phyloP scores from a whole-genome alignment of 1,140 invertebrate genomes.

The Teleogryllus occipitalis region DNA sequence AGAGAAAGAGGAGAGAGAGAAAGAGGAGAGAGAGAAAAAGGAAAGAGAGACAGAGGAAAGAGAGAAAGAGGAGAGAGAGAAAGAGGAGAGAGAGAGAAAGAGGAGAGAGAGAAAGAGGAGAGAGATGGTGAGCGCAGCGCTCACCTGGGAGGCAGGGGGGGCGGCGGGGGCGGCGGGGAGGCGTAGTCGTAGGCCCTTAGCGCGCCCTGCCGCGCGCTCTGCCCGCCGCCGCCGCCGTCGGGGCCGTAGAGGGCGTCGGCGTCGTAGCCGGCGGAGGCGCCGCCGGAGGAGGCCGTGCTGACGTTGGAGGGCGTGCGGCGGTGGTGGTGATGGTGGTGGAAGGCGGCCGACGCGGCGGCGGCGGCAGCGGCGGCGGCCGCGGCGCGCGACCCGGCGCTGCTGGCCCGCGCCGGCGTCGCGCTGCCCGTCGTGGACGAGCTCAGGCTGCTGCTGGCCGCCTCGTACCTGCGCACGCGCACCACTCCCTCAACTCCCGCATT shows the following conservation, averaged over 20 bases:
- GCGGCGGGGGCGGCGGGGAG: too few relatives aligned
- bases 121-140: too few relatives aligned
- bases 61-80: too few relatives aligned
- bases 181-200: neutral
- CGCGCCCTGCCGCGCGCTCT: neutral
- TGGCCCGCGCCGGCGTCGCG: neutral
- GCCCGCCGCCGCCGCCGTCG: too few relatives aligned
- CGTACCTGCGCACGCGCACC: neutral
- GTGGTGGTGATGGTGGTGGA: constrained; percentile 36
- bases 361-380: too few relatives aligned
- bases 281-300: constrained; percentile 48
- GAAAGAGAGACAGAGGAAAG: too few relatives aligned
- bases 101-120: too few relatives aligned
- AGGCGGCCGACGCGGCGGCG: constrained; percentile 27
- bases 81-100: too few relatives aligned
- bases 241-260: neutral
- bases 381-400: too few relatives aligned
- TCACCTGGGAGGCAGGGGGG: neutral
- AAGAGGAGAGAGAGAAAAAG: too few relatives aligned
- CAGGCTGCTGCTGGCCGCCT: neutral
- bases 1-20: too few relatives aligned
- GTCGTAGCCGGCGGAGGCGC: neutral
- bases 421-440: neutral
- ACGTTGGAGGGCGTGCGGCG: constrained; percentile 61
- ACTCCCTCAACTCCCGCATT: too few relatives aligned